phyloP scores from a whole-genome alignment of 2,888 invertebrate genomes.

The Halictus quadricinctus region DNA sequence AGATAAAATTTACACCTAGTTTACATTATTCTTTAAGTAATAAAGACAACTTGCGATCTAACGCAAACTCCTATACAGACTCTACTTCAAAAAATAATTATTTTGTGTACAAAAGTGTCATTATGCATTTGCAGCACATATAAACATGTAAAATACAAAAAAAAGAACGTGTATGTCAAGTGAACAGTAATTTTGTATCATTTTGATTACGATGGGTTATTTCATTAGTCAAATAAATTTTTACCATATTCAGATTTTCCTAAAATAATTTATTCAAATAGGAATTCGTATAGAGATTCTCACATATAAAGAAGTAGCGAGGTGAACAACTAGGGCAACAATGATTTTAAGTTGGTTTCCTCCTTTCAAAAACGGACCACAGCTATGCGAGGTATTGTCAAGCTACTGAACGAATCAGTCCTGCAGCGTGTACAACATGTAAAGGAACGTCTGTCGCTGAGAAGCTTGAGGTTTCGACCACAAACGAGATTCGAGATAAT shows the following conservation, averaged over 20 bases:
- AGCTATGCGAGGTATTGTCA: background rate
- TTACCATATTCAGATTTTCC: background rate
- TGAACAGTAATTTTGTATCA: too few species aligned
- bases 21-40: background rate
- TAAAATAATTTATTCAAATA: background rate
- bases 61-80: too few species aligned
- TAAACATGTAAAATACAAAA: too few species aligned
- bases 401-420: background rate
- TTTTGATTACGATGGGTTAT: too few species aligned
- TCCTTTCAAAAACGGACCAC: background rate
- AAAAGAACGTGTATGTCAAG: too few species aligned
- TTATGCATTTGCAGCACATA: too few species aligned
- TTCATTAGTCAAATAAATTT: too few species aligned
- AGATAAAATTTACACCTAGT: background rate
- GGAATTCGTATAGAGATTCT: background rate
- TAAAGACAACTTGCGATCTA: too few species aligned
- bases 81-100: too few species aligned
- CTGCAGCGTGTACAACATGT: conserved; percentile 4
- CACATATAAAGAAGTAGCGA: background rate
- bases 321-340: background rate
- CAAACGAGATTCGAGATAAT: conserved; percentile 47
- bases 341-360: background rate
- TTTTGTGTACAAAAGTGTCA: too few species aligned
- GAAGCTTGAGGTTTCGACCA: conserved; percentile 21
- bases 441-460: conserved; percentile 8